Conservation (phyloP, 2,113 vertebrate species). For the Candoia aspera region DNA sequence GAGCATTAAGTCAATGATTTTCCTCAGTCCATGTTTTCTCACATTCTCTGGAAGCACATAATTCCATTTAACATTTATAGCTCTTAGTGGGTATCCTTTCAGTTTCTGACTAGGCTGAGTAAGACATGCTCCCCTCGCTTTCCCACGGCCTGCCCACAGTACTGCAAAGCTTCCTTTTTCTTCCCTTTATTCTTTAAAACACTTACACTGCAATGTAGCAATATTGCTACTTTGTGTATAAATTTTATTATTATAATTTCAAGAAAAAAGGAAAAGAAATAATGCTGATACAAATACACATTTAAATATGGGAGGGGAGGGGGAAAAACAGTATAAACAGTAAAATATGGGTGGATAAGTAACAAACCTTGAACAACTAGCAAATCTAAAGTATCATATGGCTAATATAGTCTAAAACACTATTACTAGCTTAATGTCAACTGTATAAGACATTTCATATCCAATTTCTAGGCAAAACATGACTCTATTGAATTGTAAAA, state of each 20-base stretch:
- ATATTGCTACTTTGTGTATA: not conserved
- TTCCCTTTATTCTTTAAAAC: not conserved
- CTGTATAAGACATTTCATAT: no score
- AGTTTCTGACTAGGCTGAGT: not conserved
- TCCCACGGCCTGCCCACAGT: not conserved
- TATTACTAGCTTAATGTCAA: no score
- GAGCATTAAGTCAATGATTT: not conserved
- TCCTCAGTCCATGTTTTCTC: not conserved
- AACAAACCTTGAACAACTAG: no score
- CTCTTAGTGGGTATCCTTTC: not conserved
- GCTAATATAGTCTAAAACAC: not conserved
- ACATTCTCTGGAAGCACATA: not conserved
- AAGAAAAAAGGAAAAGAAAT: not conserved
- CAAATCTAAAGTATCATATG: not conserved
- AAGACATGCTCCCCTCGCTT: not conserved
- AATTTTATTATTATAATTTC: not conserved
- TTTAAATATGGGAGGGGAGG: not conserved
- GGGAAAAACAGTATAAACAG: not conserved
- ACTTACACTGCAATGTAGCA: not conserved
- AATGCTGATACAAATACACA: not conserved
- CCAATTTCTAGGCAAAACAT: no score
- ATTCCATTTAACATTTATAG: no score
- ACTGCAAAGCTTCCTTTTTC: not conserved
- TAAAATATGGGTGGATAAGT: not conserved
- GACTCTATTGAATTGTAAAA: no score